These are phyloP conservation scores for Molorchus minor DNA, from an alignment of 2,888 invertebrate genomes.

Conservation along the genomic window DNA sequence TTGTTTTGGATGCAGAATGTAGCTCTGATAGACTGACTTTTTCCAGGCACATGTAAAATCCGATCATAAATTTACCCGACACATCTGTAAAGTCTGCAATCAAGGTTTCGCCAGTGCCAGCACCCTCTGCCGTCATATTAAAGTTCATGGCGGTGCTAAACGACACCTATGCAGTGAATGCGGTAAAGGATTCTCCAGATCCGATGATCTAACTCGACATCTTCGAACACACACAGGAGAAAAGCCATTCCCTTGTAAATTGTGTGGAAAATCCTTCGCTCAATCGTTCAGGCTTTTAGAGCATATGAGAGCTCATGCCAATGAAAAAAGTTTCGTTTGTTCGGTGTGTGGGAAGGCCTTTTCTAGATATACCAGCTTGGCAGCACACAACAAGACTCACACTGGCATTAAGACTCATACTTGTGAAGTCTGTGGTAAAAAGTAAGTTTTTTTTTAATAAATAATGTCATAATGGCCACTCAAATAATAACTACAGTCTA, in stretches of 20 bases:
- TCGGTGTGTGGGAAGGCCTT: slow-evolving; percentile 61
- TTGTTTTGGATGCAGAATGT: too few relatives aligned
- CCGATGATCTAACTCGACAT: slow-evolving; percentile 60
- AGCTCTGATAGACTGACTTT: too few relatives aligned
- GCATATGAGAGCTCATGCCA: slow-evolving; percentile 60
- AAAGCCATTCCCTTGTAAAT: slow-evolving; percentile 60
- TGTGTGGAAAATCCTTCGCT: slow-evolving; percentile 58
- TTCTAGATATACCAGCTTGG: slow-evolving; percentile 58
- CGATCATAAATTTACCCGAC: slow-evolving; percentile 49
- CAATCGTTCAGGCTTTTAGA: slow-evolving; percentile 57
- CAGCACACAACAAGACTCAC: slow-evolving; percentile 60
- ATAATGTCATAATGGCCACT: too few relatives aligned
- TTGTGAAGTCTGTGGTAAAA: slow-evolving; percentile 61
- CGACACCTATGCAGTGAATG: slow-evolving; percentile 60
- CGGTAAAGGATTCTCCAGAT: slow-evolving; percentile 60
- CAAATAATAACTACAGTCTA: too few relatives aligned
- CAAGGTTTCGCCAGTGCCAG: slow-evolving; percentile 62
- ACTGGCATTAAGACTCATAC: slow-evolving; percentile 58
- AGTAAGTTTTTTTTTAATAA: slow-evolving; percentile 45
- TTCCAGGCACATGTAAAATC: slow-evolving; percentile 43
- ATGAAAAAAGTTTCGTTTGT: slow-evolving; percentile 60
- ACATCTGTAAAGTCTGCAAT: slow-evolving; percentile 59
- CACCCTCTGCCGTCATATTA: slow-evolving; percentile 60
- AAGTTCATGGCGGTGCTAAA: slow-evolving; percentile 56
- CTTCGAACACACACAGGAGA: slow-evolving; percentile 61